Conservation (phyloP, 2,113 vertebrate species). For the Myocastor coypus region DNA sequence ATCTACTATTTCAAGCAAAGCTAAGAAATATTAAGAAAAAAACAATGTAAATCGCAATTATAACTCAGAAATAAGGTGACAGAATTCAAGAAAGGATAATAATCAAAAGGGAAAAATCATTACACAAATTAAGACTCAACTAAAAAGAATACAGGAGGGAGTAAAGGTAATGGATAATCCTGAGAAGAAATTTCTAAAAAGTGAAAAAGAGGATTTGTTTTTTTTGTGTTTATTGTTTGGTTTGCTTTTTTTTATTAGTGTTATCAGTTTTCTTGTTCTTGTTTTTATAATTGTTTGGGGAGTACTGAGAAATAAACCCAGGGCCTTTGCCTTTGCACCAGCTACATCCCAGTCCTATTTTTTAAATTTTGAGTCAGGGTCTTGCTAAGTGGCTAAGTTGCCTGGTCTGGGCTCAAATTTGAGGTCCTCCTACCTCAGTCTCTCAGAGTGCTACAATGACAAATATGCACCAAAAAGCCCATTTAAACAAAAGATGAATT, state of each 20-base stretch:
- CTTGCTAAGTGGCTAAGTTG: background rate
- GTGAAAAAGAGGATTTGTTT: background rate
- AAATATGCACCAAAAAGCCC: background rate
- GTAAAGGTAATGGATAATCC: background rate
- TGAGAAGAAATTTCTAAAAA: constrained; percentile 44
- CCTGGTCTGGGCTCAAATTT: background rate
- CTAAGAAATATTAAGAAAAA: constrained; percentile 15
- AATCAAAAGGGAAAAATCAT: constrained; percentile 28
- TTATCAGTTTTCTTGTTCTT: background rate
- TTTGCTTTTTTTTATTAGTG: background rate
- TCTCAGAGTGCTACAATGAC: background rate
- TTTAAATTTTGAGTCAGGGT: background rate
- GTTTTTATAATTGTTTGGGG: background rate
- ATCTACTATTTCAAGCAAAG: constrained; percentile 40
- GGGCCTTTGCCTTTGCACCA: background rate
- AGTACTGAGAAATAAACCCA: background rate
- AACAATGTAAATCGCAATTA: background rate
- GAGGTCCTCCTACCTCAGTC: background rate
- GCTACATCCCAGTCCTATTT: background rate
- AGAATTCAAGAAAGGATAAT: background rate
- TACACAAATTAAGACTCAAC: constrained; percentile 13
- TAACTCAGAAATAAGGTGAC: constrained; percentile 1
- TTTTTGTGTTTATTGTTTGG: background rate
- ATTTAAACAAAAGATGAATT: background rate
- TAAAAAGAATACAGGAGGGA: background rate